phyloP scores from a whole-genome alignment of 2,113 vertebrate genomes.

The Ranitomeya variabilis region DNA sequence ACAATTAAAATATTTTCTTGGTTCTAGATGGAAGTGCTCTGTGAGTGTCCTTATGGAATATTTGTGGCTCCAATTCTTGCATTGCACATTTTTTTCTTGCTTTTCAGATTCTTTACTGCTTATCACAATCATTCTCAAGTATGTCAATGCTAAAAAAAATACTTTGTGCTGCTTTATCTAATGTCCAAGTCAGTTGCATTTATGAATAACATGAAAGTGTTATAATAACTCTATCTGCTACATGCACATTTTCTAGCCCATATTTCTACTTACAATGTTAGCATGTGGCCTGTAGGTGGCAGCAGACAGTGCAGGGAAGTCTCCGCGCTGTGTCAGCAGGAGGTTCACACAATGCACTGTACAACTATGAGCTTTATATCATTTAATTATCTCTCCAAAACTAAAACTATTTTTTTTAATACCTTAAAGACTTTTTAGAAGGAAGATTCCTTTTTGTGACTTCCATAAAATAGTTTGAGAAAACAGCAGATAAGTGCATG shows the following conservation, averaged over 20 bases:
- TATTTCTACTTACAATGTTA: neutral
- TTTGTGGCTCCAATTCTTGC: too few species aligned
- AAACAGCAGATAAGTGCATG: too few species aligned
- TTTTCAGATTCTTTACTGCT: too few species aligned
- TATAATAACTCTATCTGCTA: neutral
- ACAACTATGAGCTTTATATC: neutral
- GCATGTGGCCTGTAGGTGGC: slow-evolving; percentile 17
- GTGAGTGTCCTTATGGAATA: too few species aligned
- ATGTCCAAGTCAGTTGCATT: neutral
- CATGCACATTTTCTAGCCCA: neutral
- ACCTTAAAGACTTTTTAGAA: too few species aligned
- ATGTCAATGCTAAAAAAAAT: neutral
- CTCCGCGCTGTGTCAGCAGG: neutral
- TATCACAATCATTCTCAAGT: neutral
- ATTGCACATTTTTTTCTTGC: too few species aligned
- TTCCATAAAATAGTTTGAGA: too few species aligned
- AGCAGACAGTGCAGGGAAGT: slow-evolving; percentile 8
- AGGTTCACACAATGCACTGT: too few species aligned
- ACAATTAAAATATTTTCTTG: neutral
- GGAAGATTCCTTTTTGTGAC: too few species aligned
- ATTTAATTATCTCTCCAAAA: too few species aligned
- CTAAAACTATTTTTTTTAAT: too few species aligned
- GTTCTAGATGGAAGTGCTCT: neutral
- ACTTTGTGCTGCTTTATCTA: neutral
- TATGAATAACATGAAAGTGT: neutral